phyloP scores from a whole-genome alignment of 2,888 invertebrate species.

The Psococerastis gibbosa region DNA sequence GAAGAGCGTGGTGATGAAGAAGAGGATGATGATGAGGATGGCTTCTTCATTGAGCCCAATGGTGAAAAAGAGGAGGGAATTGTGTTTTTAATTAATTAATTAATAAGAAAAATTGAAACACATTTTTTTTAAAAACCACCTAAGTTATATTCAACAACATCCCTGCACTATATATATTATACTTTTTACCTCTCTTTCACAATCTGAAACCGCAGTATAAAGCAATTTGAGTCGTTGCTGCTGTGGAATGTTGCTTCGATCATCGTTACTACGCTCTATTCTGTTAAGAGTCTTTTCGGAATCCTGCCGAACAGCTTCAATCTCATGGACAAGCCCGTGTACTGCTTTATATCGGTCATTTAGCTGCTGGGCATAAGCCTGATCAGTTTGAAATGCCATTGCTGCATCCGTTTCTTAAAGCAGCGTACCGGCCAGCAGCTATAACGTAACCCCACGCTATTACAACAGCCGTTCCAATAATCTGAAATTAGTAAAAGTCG shows the following conservation, averaged over 20 bases:
- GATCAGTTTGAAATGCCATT: conserved; percentile 55
- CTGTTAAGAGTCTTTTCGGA: conserved; percentile 66
- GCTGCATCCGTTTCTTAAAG: conserved; percentile 15
- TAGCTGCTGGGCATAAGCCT: conserved; percentile 54
- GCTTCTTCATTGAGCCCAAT: no score
- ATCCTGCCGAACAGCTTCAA: conserved; percentile 59
- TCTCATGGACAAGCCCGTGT: conserved; percentile 55
- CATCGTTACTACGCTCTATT: conserved; percentile 37
- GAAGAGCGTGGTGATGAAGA: no score
- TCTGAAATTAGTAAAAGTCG: no score
- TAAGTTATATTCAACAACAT: no score
- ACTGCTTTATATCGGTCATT: conserved; percentile 61
- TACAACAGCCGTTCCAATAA: conserved; percentile 24
- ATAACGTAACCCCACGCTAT: conserved; percentile 34
- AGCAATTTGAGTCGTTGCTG: conserved; percentile 58
- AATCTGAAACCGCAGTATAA: conserved; percentile 64
- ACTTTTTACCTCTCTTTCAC: conserved; percentile 68
- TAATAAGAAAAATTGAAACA: no score
- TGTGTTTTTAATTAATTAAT: no score
- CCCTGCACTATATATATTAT: no score
- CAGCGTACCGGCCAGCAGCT: conserved; percentile 25
- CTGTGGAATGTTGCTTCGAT: conserved; percentile 28
- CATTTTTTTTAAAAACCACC: no score
- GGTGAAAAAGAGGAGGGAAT: no score
- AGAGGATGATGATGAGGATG: no score